Percentiles rank a stretch among this genome's conserved stretches.
These are phyloP conservation scores for Pimpla rufipes DNA, from an alignment of 2,888 invertebrate genomes.

Conservation along the genomic window DNA sequence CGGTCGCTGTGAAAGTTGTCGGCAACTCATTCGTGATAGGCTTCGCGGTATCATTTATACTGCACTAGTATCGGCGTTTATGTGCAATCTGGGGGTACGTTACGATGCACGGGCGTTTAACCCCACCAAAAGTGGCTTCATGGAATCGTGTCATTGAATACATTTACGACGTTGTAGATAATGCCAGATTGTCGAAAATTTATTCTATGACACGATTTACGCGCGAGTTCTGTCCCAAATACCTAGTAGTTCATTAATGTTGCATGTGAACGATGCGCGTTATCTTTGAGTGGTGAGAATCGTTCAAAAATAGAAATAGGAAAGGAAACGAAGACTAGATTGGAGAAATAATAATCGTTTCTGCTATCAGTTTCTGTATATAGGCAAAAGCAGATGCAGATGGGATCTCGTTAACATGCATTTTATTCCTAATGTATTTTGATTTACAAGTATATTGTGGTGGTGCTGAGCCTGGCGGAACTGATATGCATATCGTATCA, in stretches of 20 bases:
- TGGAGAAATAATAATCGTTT: background rate
- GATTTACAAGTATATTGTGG: constrained; percentile 39
- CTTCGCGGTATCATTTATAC: constrained; percentile 7
- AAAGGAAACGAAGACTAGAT: background rate
- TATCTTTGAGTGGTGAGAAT: background rate
- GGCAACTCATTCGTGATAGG: background rate
- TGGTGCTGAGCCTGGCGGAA: background rate
- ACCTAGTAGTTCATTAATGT: constrained; percentile 31
- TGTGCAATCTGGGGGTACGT: background rate
- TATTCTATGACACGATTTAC: constrained; percentile 22
- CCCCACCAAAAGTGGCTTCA: background rate
- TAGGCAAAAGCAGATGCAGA: background rate
- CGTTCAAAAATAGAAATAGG: constrained; percentile 1
- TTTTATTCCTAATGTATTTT: constrained; percentile 43
- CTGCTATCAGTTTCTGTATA: background rate
- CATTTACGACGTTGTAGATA: constrained; percentile 2
- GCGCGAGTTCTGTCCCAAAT: constrained; percentile 10
- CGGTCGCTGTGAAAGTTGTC: background rate
- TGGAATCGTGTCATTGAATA: constrained; percentile 17
- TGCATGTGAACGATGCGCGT: constrained; percentile 2
- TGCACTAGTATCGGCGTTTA: background rate
- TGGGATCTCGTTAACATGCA: background rate
- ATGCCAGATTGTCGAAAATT: constrained; percentile 19
- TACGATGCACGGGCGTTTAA: background rate
- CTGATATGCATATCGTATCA: background rate